phyloP scores from a whole-genome alignment of 2,113 vertebrate genomes.

The Caracal caracal region DNA sequence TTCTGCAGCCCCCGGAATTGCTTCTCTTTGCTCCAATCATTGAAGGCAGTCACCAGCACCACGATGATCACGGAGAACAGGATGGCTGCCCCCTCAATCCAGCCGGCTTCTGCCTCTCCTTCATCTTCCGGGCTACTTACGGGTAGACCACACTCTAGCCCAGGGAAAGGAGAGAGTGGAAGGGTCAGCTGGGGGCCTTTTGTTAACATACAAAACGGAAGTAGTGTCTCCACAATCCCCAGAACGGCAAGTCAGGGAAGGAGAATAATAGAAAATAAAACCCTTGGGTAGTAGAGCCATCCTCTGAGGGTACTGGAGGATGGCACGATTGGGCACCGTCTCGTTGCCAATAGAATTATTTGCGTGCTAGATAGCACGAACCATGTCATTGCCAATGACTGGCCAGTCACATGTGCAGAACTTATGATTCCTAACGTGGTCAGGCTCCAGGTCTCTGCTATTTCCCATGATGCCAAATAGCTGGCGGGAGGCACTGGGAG shows the following conservation, averaged over 20 bases:
- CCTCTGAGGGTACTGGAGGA: not conserved
- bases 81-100: constrained; percentile 98
- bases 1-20: constrained; percentile 98
- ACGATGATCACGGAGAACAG: constrained; percentile 96
- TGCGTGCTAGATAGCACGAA: not conserved
- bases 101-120: constrained; percentile 94
- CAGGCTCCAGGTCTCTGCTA: not conserved
- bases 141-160: constrained; percentile 88
- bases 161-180: not conserved
- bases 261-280: not conserved
- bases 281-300: not conserved
- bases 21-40: constrained; percentile 99
- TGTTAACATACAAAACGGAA: not conserved
- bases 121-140: constrained; percentile 89
- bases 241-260: not conserved
- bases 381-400: not conserved
- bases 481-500: not conserved
- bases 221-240: not conserved
- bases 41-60: constrained; percentile 97
- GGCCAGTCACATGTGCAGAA: not conserved
- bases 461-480: not conserved
- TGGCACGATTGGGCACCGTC: not conserved
- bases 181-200: not conserved
- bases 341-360: not conserved
- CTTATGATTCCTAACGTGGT: not conserved